These are phyloP conservation scores for Balanococcus diminutus DNA, from an alignment of 2,888 invertebrate species.

Conservation along the genomic window DNA sequence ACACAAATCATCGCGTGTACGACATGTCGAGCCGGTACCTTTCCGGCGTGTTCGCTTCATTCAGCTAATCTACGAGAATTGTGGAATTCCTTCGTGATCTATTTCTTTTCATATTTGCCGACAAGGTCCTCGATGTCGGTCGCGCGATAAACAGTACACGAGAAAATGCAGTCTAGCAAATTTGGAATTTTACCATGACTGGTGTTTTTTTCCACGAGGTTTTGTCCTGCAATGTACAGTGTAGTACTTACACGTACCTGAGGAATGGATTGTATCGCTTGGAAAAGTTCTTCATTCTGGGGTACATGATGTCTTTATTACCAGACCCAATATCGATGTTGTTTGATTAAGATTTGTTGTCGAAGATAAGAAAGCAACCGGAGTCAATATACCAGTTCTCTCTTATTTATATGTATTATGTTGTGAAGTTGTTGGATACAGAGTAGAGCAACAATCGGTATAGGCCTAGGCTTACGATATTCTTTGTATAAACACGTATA, in stretches of 20 bases:
- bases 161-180: background rate
- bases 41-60: background rate
- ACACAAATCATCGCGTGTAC: constrained; percentile 41
- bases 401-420: background rate
- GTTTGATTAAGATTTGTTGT: constrained; percentile 9
- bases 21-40: constrained; percentile 36
- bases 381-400: constrained; percentile 1
- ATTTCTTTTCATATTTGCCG: constrained; percentile 32
- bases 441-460: background rate
- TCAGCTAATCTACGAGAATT: background rate
- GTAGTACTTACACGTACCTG: too few species aligned
- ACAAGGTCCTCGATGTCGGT: constrained; percentile 32
- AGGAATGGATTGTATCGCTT: background rate
- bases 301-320: constrained; percentile 4
- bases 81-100: constrained; percentile 15
- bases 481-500: background rate
- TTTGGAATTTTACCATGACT: background rate
- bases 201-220: background rate
- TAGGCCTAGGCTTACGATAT: background rate
- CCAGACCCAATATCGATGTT: background rate
- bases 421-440: background rate
- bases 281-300: background rate
- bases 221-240: too few species aligned
- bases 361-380: background rate
- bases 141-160: background rate